Percentiles rank a stretch among this genome's conserved stretches.
These are phyloP conservation scores for Eugnorisma glareosa DNA, from an alignment of 2,888 invertebrate species.

Conservation along the genomic window DNA sequence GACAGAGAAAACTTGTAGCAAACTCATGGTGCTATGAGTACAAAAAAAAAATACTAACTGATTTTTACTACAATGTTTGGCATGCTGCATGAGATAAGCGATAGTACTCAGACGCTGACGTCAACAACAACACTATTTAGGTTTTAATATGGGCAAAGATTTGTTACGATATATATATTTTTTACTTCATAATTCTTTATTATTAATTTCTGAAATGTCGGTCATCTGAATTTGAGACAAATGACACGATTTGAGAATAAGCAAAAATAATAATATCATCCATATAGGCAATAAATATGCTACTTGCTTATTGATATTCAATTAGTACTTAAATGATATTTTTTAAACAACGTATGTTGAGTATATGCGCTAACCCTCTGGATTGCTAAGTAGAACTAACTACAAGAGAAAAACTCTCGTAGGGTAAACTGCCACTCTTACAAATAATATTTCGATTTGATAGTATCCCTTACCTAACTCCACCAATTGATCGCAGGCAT, in stretches of 20 bases:
- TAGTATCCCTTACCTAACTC: slow-evolving; percentile 84
- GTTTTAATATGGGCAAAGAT: too few relatives aligned
- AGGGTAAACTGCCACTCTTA: not conserved
- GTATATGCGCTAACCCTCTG: not conserved
- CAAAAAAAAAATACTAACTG: not conserved
- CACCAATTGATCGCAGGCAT: slow-evolving; percentile 92
- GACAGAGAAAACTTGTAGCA: too few relatives aligned
- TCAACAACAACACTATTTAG: not conserved
- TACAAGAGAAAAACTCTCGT: not conserved
- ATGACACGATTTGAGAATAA: not conserved
- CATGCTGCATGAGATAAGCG: slow-evolving; percentile 27
- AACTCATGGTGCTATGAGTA: too few relatives aligned
- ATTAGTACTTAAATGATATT: not conserved
- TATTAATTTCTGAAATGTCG: not conserved
- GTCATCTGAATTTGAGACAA: not conserved
- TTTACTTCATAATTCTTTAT: not conserved
- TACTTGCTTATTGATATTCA: not conserved
- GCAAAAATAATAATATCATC: slow-evolving; percentile 15
- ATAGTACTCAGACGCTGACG: slow-evolving; percentile 6
- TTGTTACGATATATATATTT: not conserved
- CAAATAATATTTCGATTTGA: slow-evolving; percentile 10
- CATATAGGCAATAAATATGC: not conserved
- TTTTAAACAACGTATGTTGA: not conserved
- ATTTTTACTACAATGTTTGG: not conserved
- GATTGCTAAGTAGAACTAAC: not conserved